A percentile compares a stretch with the other conserved stretches of the same genome.
Conservation (phyloP, 2,888 invertebrate genomes). For the Troides oblongomaculatus region DNA sequence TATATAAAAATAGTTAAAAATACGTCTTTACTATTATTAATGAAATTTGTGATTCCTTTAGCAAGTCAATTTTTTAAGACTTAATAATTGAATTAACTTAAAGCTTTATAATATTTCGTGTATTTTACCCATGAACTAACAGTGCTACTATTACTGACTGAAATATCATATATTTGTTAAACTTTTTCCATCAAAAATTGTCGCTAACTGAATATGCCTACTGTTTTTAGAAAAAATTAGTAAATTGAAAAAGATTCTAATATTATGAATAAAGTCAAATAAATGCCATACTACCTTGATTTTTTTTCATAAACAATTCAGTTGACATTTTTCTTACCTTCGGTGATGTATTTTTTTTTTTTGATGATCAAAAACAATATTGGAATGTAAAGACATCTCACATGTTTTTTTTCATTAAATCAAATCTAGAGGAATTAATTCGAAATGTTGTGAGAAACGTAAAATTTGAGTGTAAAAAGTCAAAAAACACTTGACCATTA, state of each 20-base stretch:
- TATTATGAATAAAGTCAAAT: conserved; percentile 68
- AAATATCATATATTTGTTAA: neutral
- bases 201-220: neutral
- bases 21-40: conserved; percentile 40
- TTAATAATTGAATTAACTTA: conserved; percentile 55
- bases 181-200: conserved; percentile 6
- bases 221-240: conserved; percentile 3
- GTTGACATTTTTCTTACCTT: conserved; percentile 73
- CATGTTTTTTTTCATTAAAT: conserved; percentile 52
- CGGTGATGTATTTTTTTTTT: conserved; percentile 64
- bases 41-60: conserved; percentile 23
- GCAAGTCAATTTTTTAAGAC: conserved; percentile 39
- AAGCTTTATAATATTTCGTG: conserved; percentile 46
- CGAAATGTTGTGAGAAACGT: conserved; percentile 56
- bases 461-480: conserved; percentile 81
- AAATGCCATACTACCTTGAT: conserved; percentile 80
- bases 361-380: conserved; percentile 66
- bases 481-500: conserved; percentile 80
- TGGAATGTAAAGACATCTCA: conserved; percentile 73
- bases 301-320: conserved; percentile 60
- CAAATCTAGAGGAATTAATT: conserved; percentile 59
- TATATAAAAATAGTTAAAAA: conserved; percentile 30
- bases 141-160: neutral
- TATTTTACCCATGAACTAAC: conserved; percentile 34
- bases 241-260: conserved; percentile 31